Base-by-base conservation (phyloP, 2,113 vertebrate species). In the Halcyon malimbica region DNA sequence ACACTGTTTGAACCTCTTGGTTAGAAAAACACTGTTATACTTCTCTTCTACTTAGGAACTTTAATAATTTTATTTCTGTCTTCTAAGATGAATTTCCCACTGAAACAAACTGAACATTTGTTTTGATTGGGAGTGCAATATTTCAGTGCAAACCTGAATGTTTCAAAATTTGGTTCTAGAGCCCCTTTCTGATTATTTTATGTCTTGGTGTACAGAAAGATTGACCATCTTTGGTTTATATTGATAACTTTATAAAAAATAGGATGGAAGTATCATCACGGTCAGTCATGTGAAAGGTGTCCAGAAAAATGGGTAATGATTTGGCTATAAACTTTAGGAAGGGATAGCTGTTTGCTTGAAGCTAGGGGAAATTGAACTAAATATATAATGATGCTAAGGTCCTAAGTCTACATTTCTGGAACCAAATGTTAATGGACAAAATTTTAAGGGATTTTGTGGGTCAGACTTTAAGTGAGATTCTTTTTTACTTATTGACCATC, bases 211-310 rank as follows among this genome's bases (percentile, higher is more conserved):
- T 37, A 63, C 2, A 33, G 18, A 85, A 90, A 83, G 5, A 35
- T 4, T 71, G 5, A 77, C 79, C 68, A 39, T 63, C 21, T 48
- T 60, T 57, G 9, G 7, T 23, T 54, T 4, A 21, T 44, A 17
- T 6, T 28, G 6, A 3, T 44, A 60, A 28, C 13, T 0, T 1
- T 60, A 19, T 46, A 54, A 64, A n/a, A 19, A 4, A 37, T 29
- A 56, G 1, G 3, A 73, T 33, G 6, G 20, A 51, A 90, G 12
- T 39, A 37, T 21, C 10, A 48, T 6, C 11, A 28, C 26, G 7
- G 9, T 35, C 23, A 64, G 5, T 62, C 14, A 19, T 2, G 2
- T 28, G 35, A 59, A 71, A 7, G 4, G 4, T 81, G 8, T 41
- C 21, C 10, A n/a, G 10, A 20, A 13, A 13, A 4, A 64, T 9